Evolutionary conservation across 2,888 invertebrate species (phyloP), one percentile per base, ranked within the genome.

Genomic region (Achlya flavicornis): DNA sequence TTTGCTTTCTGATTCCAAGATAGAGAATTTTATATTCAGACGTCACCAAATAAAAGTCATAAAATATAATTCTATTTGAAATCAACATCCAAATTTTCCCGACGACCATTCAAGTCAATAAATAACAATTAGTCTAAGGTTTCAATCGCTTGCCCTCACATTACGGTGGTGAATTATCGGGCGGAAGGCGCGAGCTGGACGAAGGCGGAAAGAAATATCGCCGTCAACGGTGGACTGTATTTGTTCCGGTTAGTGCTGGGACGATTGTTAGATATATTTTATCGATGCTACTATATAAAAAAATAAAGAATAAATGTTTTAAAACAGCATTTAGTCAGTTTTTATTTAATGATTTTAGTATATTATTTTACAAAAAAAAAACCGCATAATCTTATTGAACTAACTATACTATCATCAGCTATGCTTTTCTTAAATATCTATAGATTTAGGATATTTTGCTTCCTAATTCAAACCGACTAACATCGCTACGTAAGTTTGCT

Each of bases 141-240:
- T 90, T 88, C 88, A 90, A 90, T 88, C 86, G 81, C 73, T 69
- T 73, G 71, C 69, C 68, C 75, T 73, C 76, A 74, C 80, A 78
- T 81, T 84, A 78, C 66, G 72, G 73, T 75, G 70, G 84, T 86
- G 83, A 89, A 84, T 83, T 83, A 84, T 78, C 74, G 71, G 64
- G 69, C 73, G 63, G 57, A 76, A 80, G 79, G 80, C 76, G 74
- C 76, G 79, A 83, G 79, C 81, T 80, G 85, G 83, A 75, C 81
- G 74, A 71, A 66, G 77, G 78, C 68, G 70, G 77, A 90, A 91
- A 92, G 91, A 93, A 92, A 91, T 92, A 93, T 91, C 75, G 84
- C 89, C 80, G 77, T 85, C 85, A 84, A 81, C 87, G 79, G 77
- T 57, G 73, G 78, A 77, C 75, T 74, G 75, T 80, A 81, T 79